Percentiles rank a stretch among this genome's conserved stretches.
Conservation (phyloP, 1,140 invertebrate species). For the Papilio glaucus region DNA sequence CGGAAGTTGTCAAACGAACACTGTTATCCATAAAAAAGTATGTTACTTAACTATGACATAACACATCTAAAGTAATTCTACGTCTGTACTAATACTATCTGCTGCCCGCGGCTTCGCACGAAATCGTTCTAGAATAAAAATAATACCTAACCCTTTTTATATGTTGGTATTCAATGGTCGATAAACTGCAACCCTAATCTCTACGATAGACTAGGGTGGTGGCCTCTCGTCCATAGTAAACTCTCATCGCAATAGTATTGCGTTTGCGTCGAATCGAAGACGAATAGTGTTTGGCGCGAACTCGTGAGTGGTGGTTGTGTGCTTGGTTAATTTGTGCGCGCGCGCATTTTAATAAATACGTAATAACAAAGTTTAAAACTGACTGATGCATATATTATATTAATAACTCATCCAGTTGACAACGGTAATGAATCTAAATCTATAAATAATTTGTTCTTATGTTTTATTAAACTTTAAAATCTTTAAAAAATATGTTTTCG, state of each 20-base stretch:
- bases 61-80: no score
- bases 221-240: no score
- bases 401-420: neutral
- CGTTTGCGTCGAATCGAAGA: neutral
- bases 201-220: no score
- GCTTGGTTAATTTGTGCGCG: slow-evolving; percentile 36
- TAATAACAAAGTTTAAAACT: neutral
- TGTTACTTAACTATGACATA: neutral
- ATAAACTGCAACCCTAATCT: no score
- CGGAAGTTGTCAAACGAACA: neutral
- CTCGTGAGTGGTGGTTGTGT: slow-evolving; percentile 48
- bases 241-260: no score
- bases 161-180: no score
- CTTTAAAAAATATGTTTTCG: neutral
- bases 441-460: neutral
- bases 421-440: neutral
- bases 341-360: slow-evolving; percentile 22
- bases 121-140: no score
- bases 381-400: neutral
- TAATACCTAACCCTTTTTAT: no score
- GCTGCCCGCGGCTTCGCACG: no score
- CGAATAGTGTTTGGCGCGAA: slow-evolving; percentile 51
- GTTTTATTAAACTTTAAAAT: no score
- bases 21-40: neutral
- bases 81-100: no score